Base-by-base conservation (phyloP, 1,140 invertebrate species). In the Conus betulinus region DNA sequence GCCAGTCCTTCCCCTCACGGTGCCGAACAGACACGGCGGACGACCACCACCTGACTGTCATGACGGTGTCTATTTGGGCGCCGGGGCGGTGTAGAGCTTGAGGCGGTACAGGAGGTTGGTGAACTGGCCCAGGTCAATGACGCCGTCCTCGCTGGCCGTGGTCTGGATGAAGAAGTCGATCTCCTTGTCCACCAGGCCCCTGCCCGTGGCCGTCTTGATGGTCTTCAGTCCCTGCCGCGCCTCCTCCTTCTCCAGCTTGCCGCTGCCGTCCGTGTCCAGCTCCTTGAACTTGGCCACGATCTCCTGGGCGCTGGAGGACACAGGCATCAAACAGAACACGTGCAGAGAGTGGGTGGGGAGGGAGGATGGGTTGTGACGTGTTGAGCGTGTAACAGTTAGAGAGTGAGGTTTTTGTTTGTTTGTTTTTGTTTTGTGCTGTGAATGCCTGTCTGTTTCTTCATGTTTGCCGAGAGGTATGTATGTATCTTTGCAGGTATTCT, bases 161-260 rank as follows among this genome's bases (percentile, higher is more conserved):
- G 93, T 93, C 83, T 93, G 91, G 63, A 94, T 60, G 88, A 94
- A 94, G 84, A 94, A 93, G 39, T 94, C 93, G 10, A 94, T 91
- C 89, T 94, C 94, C 79, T 92, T 92, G 55, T 93, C 92, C 78
- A 92, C 91, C 53, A 94, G 89, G 25, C 90, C 88, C 63, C 93
- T 86, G 27, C 93, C 94, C 3, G 93, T 92, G 52, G 90, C 92
- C 3, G 94, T 94, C 57, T 92, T 92, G 67, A 94, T 88, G n/a
- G 90, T 79, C 84, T 92, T 91, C 79, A 94, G 90, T 8, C 92
- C 94, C 25, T 89, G 84, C 52, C 89, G 90, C 1, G 94, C 93
- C 78, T 93, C 93, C 15, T 93, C 91, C 13, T 76, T 85, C 20
- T 94, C 93, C 23, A 94, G 84, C 87, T 94, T 92, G n/a, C 93